Evolutionary conservation across 2,113 vertebrate species (phyloP).

Genomic region (Cepphus grylle): DNA sequence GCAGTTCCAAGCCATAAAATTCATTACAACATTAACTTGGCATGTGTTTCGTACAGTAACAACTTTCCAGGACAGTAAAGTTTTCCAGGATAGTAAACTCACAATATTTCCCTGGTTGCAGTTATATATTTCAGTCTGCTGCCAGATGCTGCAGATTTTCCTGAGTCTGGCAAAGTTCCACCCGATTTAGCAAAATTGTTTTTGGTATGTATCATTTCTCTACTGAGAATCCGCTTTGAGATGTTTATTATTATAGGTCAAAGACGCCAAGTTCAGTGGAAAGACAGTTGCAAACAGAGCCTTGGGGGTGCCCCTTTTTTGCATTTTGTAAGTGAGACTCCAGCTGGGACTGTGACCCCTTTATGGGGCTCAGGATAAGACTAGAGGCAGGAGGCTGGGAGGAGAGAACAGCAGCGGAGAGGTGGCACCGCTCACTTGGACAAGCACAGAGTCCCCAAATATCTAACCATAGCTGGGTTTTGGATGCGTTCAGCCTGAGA

Average conservation of each 20-base stretch:
- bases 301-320: not conserved
- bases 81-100: constrained; percentile 51
- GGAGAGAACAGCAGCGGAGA: not conserved
- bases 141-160: constrained; percentile 11
- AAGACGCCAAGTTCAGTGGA: not conserved
- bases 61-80: constrained; percentile 37
- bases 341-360: not conserved
- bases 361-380: not conserved
- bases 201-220: not conserved
- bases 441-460: not conserved
- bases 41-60: constrained; percentile 18
- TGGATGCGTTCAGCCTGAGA: not conserved
- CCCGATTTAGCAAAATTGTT: not conserved
- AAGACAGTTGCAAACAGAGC: not conserved
- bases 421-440: not conserved
- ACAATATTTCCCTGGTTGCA: constrained; percentile 30
- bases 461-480: not conserved
- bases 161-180: not conserved
- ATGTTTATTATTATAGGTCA: not conserved
- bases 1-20: constrained; percentile 16
- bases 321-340: not conserved
- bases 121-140: not conserved
- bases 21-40: constrained; percentile 53
- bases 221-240: not conserved
- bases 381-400: not conserved